Evolutionary conservation across 1,140 invertebrate genomes (phyloP).

Genomic region (Leptopilina clavipes): DNA sequence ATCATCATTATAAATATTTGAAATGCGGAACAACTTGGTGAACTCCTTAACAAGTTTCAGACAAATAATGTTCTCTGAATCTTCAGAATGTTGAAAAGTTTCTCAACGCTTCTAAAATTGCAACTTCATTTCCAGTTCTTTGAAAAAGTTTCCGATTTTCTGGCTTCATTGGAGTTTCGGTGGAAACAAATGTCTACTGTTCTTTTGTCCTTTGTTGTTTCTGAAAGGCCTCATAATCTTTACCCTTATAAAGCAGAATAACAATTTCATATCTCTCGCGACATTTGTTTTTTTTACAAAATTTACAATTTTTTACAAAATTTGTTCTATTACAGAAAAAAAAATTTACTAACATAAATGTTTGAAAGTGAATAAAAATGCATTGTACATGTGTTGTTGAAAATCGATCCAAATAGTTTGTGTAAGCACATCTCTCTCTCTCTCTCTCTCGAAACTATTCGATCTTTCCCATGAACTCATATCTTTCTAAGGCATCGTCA

Average conservation of each 20-base stretch:
- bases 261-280: background rate
- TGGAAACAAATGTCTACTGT: background rate
- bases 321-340: background rate
- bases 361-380: background rate
- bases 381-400: background rate
- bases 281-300: background rate
- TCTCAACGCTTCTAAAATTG: background rate
- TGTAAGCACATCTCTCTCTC: background rate
- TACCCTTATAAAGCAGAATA: background rate
- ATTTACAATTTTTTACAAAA: too few species aligned
- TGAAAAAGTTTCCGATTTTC: background rate
- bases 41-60: too few species aligned
- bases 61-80: too few species aligned
- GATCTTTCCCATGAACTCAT: slow-evolving; percentile 21
- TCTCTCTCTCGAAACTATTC: background rate
- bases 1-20: too few species aligned
- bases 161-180: slow-evolving; percentile 3
- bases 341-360: background rate
- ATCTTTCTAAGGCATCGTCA: slow-evolving; percentile 26
- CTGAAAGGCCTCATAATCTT: background rate
- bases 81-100: too few species aligned
- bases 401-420: background rate
- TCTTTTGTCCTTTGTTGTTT: background rate
- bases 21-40: too few species aligned
- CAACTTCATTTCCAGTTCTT: slow-evolving; percentile 1